Evolutionary conservation across 2,113 vertebrate genomes (phyloP).

Genomic region (Octodon degus): DNA sequence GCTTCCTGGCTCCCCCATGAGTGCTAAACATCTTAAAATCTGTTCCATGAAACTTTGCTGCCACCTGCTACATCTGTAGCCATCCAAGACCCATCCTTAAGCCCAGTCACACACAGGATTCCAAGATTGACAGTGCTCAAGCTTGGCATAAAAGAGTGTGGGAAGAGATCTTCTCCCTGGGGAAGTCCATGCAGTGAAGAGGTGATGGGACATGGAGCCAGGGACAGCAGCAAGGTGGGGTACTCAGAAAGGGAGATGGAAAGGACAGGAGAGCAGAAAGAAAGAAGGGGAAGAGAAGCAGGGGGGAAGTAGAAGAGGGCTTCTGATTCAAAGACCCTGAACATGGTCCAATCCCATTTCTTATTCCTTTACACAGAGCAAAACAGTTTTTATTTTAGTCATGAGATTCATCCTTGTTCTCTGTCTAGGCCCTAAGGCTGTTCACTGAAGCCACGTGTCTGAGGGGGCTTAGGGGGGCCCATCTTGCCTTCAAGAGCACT

Average conservation of each 20-base stretch:
- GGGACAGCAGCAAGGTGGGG: background rate
- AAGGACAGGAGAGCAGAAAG: background rate
- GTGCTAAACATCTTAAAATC: background rate
- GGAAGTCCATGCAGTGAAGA: background rate
- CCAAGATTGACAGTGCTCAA: background rate
- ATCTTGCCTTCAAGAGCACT: background rate
- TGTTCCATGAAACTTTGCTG: background rate
- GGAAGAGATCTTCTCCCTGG: background rate
- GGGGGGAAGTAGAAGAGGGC: background rate
- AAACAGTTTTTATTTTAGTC: background rate
- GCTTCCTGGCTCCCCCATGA: fast-evolving
- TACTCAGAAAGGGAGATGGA: background rate
- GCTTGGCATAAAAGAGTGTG: background rate
- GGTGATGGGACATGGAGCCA: background rate
- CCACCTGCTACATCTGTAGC: background rate
- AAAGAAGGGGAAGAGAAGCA: background rate
- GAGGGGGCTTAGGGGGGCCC: background rate
- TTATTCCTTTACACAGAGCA: background rate
- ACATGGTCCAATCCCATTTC: background rate
- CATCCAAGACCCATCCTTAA: background rate
- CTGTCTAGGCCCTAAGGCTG: background rate
- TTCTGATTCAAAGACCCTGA: background rate
- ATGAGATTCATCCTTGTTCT: background rate
- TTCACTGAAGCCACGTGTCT: background rate
- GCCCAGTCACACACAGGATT: background rate